Conservation (phyloP, 2,113 vertebrate species). For the Corythornis cristatus region DNA sequence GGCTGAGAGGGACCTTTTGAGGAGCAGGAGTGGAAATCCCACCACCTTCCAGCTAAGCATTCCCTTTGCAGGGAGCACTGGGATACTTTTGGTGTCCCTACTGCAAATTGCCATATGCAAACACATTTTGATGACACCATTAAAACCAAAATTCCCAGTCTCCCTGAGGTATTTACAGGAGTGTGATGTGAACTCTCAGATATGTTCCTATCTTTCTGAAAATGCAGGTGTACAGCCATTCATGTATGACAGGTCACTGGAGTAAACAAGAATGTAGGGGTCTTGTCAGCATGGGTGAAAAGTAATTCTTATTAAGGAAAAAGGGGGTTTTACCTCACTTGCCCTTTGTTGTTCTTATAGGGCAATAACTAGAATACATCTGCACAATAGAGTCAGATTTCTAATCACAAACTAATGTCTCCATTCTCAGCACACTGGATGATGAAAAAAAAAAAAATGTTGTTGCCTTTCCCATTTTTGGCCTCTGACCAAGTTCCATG, state of each 20-base stretch:
- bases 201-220: background rate
- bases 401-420: slow-evolving; percentile 44
- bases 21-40: background rate
- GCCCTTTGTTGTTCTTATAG: background rate
- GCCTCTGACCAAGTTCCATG: slow-evolving; percentile 37
- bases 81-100: background rate
- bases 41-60: background rate
- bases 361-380: slow-evolving; percentile 21
- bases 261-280: background rate
- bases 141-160: background rate
- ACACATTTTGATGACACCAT: background rate
- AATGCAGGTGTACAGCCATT: background rate
- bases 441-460: background rate
- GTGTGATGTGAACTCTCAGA: fast-evolving
- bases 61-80: background rate
- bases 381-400: slow-evolving; percentile 20
- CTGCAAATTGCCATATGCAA: fast-evolving
- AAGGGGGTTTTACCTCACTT: slow-evolving; percentile 16
- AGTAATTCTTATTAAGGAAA: background rate
- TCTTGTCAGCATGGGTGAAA: background rate
- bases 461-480: slow-evolving; percentile 1
- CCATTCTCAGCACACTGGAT: background rate
- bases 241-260: fast-evolving
- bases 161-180: background rate
- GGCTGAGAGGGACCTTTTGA: background rate